Conservation (phyloP, 2,113 vertebrate genomes). For the Gila orcuttii region DNA sequence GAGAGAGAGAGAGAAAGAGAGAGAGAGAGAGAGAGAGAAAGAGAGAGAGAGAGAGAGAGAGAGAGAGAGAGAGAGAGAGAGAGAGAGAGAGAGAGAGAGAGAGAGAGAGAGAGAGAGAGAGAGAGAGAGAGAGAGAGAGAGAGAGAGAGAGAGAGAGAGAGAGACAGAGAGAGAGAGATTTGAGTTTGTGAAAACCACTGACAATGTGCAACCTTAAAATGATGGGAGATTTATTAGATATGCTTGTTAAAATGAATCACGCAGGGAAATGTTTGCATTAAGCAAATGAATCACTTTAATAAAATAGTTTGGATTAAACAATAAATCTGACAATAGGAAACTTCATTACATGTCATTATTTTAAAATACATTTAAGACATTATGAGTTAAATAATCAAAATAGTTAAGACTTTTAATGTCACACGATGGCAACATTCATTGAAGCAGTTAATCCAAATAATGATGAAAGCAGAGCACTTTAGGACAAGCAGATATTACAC, state of each 20-base stretch:
- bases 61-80: too few species aligned
- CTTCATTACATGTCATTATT: constrained; percentile 51
- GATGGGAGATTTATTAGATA: too few species aligned
- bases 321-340: constrained; percentile 59
- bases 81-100: too few species aligned
- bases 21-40: too few species aligned
- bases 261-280: not conserved
- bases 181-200: too few species aligned
- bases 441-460: constrained; percentile 57
- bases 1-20: too few species aligned
- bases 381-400: constrained; percentile 53
- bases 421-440: constrained; percentile 42
- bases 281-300: constrained; percentile 37
- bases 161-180: too few species aligned
- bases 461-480: constrained; percentile 49
- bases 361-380: constrained; percentile 63
- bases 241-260: constrained; percentile 4
- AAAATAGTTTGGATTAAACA: constrained; percentile 53
- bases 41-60: too few species aligned
- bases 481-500: constrained; percentile 19
- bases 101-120: too few species aligned
- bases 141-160: too few species aligned
- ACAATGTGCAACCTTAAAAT: not conserved
- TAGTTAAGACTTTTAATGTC: constrained; percentile 52
- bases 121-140: too few species aligned